A percentile compares a stretch with the other conserved stretches of the same genome.
These are phyloP conservation scores for Cynopterus brachyotis DNA, from an alignment of 2,113 vertebrate genomes.

Conservation along the genomic window DNA sequence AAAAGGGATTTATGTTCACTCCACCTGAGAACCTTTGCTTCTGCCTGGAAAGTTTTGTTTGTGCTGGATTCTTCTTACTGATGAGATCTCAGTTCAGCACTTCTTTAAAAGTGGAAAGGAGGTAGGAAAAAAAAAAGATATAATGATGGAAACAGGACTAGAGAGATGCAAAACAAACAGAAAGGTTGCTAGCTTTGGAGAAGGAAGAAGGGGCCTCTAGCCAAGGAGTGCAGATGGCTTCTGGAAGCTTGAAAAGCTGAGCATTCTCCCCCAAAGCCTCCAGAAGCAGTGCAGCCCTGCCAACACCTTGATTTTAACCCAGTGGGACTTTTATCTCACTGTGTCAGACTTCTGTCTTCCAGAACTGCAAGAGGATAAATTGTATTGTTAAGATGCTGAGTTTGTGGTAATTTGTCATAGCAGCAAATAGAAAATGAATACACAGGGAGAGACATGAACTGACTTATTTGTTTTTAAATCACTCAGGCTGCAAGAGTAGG, in stretches of 20 bases:
- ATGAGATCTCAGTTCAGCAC: neutral
- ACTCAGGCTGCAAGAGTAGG: neutral
- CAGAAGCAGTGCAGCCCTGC: neutral
- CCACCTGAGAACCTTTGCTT: neutral
- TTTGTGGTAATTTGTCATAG: neutral
- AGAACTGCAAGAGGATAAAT: neutral
- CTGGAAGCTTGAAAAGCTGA: too few species aligned
- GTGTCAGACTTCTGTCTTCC: neutral
- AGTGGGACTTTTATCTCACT: neutral
- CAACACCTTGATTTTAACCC: neutral
- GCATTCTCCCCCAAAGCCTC: neutral
- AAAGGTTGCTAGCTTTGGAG: neutral
- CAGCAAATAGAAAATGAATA: neutral
- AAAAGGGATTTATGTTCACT: neutral
- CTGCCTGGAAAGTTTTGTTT: neutral
- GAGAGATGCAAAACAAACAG: neutral
- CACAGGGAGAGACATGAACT: neutral
- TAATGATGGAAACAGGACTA: neutral
- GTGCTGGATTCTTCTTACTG: neutral
- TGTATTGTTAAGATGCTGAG: neutral
- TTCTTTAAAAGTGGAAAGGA: neutral
- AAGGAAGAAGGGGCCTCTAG: neutral
- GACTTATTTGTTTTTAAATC: neutral
- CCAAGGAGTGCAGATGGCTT: neutral
- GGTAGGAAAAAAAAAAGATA: neutral